Evolutionary conservation across 2,888 invertebrate species (phyloP), one percentile per base, ranked within the genome.

Genomic region (Chalcosyrphus nemorum): DNA sequence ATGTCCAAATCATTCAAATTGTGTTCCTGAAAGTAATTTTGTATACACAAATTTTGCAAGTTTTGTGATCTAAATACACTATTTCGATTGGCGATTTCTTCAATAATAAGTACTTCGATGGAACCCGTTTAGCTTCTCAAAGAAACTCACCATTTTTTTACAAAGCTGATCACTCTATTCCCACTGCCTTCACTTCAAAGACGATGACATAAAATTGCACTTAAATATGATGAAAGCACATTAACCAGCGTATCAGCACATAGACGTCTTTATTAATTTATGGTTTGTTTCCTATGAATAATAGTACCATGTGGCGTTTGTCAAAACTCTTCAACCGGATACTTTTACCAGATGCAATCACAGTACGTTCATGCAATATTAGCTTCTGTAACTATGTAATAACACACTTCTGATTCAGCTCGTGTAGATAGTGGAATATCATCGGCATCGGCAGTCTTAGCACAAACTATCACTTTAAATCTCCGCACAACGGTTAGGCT

Each of bases 391-490:
- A 56, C 21, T 63, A 9, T 63, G 9, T 56, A 74, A 74, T 74
- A 56, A 59, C 57, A 38, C n/a, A 43, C 19, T 50, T 57, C 27
- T 17, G 56, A 50, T 50, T 75, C n/a, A 13, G 43, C 19, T 50
- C 38, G 29, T 76, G 32, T 41, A 66, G 41, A 65, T 57, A 52
- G 21, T 57, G 57, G 50, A 43, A 27, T 59, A 45, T 66, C 66
- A 66, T 74, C 66, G 57, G 38, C 32, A 74, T 80, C 52, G 54
- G 19, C 41, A 52, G n/a, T n/a, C 57, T 66, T 45, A 47, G 47
- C 61, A 35, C 74, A 75, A 74, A 59, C 66, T 54, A 66, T 66
- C 52, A 56, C 68, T 81, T 74, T 56, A 52, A 47, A 80, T 52
- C 38, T 45, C 61, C 47, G 57, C 66, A 66, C 66, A 74, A 74